Base-by-base conservation (phyloP, 2,888 invertebrate species). In the Lycophotia porphyrea region DNA sequence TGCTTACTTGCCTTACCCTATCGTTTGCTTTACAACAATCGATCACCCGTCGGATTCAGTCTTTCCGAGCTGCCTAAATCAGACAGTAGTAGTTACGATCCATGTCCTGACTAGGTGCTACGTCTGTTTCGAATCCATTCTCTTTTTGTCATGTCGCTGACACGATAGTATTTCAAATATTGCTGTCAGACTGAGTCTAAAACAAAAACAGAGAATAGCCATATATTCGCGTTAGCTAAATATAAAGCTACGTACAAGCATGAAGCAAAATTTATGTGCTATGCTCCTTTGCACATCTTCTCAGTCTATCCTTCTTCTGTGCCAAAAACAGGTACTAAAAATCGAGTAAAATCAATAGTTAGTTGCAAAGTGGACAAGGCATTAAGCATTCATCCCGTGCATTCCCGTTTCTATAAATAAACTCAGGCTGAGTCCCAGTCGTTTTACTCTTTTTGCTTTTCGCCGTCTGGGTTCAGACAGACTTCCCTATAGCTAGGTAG, bases 401-500 rank as follows among this genome's bases (percentile, higher is more conserved):
- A 66, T 82, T 84, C 87, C 81, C 81, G 79, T 13, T 61, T 82
- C 87, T 88, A 88, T 78, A 88, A 88, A 88, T 88, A 88, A 77
- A 79, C 85, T 78, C 34, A 71, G 74, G 74, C 73, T 52, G 49
- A 76, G 74, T 80, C 83, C 77, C 81, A 71, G 64, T 60, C 69
- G 79, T 75, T 78, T 71, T 71, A 82, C 36, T 69, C 81, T 87
- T 87, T 87, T 87, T 87, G 74, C 69, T 83, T 74, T 68, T 83
- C 69, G 63, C 68, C 47, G 87, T 88, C 88, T 87, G 80, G 60
- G 42, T 47, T 44, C 49, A 63, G 34, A 36, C 39, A 31, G 39
- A 71, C 63, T 31, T 64, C 49, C 34, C 34, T 71, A 72, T 85
- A 74, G 58, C 60, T 82, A 82, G 58, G 52, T 82, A 77, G 65